Evolutionary conservation across 2,888 invertebrate genomes (phyloP), one percentile per base, ranked within the genome.

Genomic region (Folsomia manolachei): DNA sequence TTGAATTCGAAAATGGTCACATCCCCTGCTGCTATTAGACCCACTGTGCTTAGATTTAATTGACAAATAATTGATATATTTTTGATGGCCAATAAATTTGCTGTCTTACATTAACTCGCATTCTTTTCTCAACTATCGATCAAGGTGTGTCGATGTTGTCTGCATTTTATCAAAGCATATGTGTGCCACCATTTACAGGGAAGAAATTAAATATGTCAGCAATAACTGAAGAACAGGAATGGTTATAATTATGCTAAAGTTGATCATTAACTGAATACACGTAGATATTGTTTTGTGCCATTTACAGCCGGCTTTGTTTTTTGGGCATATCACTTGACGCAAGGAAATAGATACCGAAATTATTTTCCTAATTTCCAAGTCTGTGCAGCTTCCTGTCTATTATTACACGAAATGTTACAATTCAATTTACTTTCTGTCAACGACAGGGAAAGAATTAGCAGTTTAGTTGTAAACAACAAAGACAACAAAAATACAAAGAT

Each of bases 111-210:
- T 14, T 56, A n/a, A 19, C 56, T 14, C 7, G 4, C 18, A 14
- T 56, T 56, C 21, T 14, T 19, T 56, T 19, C 7, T 56, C 56
- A 56, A 63, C n/a, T n/a, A n/a, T 63, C 63, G 27, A 63, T 63
- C 63, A 63, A 63, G 63, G 63, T 63, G n/a, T n/a, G n/a, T n/a
- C n/a, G n/a, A n/a, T n/a, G 63, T 63, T 63, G 63, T 27, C 63
- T 62, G 25, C 19, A 18, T 2, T 27, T 63, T 25, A 19, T 21
- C 56, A 56, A 56, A 19, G 14, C 14, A 39, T 56, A 14, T 19
- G n/a, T 18, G 56, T 19, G 56, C 56, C 18, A 51, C 51, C 9
- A 18, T 9, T 51, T 9, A 11, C 51, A 51, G 9, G 9, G 9
- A 51, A 51, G 9, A 51, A 51, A 51, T 51, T 18, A 9, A 51